Evolutionary conservation across 2,888 invertebrate species (phyloP).

Genomic region (Sarcophaga caerulescens): DNA sequence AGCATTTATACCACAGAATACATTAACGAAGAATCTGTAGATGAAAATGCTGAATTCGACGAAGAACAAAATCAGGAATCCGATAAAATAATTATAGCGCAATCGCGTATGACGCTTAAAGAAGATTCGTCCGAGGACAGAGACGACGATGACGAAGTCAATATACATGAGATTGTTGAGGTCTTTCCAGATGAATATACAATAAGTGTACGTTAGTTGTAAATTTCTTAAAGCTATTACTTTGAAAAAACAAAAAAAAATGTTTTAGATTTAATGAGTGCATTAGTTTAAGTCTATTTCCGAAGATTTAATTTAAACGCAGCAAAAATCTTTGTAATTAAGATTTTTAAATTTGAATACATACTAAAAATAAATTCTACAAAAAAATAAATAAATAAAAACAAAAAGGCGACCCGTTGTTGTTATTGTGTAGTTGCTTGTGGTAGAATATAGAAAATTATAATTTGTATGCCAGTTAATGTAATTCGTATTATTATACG

Average conservation of each 20-base stretch:
- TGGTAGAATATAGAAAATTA: too few relatives aligned
- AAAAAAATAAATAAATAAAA: too few relatives aligned
- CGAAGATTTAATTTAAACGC: neutral
- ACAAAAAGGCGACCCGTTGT: neutral
- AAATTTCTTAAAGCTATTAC: neutral
- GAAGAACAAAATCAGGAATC: slow-evolving; percentile 67
- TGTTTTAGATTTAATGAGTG: neutral
- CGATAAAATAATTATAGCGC: slow-evolving; percentile 68
- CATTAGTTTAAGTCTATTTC: neutral
- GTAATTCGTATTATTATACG: too few relatives aligned
- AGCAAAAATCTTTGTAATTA: neutral
- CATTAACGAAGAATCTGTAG: slow-evolving; percentile 65
- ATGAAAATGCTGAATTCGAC: slow-evolving; percentile 65
- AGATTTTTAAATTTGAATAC: neutral
- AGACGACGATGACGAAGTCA: slow-evolving; percentile 65
- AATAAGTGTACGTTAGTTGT: slow-evolving; percentile 49
- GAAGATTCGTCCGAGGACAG: slow-evolving; percentile 53
- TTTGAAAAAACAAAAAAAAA: too few relatives aligned
- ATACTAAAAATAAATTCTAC: too few relatives aligned
- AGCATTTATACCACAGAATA: slow-evolving; percentile 74
- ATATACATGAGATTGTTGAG: slow-evolving; percentile 71
- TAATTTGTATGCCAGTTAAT: too few relatives aligned
- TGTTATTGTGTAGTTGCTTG: too few relatives aligned
- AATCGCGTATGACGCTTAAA: slow-evolving; percentile 47
- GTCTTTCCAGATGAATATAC: slow-evolving; percentile 49